A percentile compares a stretch with the other conserved stretches of the same genome.
phyloP scores from a whole-genome alignment of 2,888 invertebrate species.

The Amphipoea oculea region DNA sequence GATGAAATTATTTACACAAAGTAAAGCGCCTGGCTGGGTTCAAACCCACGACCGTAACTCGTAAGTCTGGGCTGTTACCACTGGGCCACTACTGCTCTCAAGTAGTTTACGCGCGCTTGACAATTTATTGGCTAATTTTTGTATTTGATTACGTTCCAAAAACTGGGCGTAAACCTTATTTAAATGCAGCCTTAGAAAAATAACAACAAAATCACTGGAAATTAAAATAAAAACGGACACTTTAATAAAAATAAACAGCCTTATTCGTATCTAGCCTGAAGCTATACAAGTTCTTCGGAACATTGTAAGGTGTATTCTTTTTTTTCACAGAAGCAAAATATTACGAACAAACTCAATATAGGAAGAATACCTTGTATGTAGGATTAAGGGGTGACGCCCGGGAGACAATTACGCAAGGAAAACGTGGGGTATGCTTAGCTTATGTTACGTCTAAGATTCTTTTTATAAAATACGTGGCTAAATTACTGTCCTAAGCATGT shows the following conservation, averaged over 20 bases:
- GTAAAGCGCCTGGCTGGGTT: too few relatives aligned
- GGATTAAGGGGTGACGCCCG: conserved; percentile 49
- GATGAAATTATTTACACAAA: not conserved
- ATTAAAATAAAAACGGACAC: not conserved
- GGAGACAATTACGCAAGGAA: conserved; percentile 59
- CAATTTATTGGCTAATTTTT: not conserved
- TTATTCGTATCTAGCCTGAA: not conserved
- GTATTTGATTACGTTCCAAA: not conserved
- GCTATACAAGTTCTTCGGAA: conserved; percentile 1
- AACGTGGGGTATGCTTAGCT: conserved; percentile 27
- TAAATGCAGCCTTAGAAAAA: not conserved
- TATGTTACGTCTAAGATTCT: conserved; percentile 23
- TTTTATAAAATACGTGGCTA: not conserved
- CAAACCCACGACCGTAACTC: too few relatives aligned
- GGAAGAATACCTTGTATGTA: conserved; percentile 30
- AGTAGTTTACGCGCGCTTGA: not conserved
- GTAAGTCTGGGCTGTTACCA: too few relatives aligned
- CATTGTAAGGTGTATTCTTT: conserved; percentile 35
- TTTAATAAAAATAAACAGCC: not conserved
- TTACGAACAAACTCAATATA: conserved; percentile 55
- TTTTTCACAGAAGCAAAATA: conserved; percentile 42
- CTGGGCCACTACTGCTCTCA: too few relatives aligned
- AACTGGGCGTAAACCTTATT: not conserved
- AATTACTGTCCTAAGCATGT: too few relatives aligned
- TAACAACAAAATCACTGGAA: not conserved